phyloP scores from a whole-genome alignment of 2,888 invertebrate genomes.

The Tetramorium bicarinatum region DNA sequence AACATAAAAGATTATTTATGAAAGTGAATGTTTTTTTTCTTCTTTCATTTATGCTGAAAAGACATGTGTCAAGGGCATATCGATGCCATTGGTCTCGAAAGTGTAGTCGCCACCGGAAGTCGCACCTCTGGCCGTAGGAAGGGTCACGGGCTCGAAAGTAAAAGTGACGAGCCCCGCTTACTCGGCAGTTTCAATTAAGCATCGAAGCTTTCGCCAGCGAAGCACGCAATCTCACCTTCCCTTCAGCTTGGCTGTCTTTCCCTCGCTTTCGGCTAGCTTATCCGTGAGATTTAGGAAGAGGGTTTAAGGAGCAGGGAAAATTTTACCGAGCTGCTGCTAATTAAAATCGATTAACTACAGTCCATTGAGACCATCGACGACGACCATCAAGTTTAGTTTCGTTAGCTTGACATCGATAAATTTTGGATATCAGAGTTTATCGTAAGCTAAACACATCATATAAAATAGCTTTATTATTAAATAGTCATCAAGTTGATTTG shows the following conservation, averaged over 20 bases:
- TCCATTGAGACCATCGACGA: neutral
- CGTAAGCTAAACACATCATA: neutral
- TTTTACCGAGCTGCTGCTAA: constrained; percentile 19
- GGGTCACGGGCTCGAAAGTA: constrained; percentile 61
- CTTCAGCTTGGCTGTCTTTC: constrained; percentile 57
- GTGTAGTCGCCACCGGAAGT: constrained; percentile 33
- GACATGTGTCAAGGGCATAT: neutral
- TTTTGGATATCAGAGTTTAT: neutral
- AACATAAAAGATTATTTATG: neutral
- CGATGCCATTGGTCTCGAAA: constrained; percentile 9
- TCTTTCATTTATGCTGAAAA: neutral
- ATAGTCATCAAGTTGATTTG: neutral
- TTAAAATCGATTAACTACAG: constrained; percentile 25
- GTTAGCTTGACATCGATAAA: neutral
- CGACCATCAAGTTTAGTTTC: constrained; percentile 2
- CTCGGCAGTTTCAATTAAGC: constrained; percentile 76
- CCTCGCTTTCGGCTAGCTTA: constrained; percentile 55
- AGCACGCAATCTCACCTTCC: constrained; percentile 64
- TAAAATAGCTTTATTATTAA: neutral
- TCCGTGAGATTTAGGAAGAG: constrained; percentile 28
- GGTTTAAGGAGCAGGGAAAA: neutral
- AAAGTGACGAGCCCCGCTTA: constrained; percentile 65
- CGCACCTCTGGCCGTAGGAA: constrained; percentile 10
- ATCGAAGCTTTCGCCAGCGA: constrained; percentile 72
- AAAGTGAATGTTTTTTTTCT: neutral